phyloP scores from a whole-genome alignment of 2,888 invertebrate species.

The Thelaira solivaga region DNA sequence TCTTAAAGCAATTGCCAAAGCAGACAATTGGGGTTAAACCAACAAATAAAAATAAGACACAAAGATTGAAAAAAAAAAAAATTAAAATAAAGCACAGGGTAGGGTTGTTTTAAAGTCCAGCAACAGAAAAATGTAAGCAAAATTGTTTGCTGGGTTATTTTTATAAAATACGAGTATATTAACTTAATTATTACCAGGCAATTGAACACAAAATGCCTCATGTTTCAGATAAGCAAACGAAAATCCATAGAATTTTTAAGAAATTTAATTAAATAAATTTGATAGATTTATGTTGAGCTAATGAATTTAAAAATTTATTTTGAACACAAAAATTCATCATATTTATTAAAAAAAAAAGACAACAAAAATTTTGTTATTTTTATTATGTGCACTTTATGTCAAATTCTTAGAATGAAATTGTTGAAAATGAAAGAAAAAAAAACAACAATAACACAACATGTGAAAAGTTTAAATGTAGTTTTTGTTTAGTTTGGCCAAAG shows the following conservation, averaged over 20 bases:
- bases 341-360: background rate
- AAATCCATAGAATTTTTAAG: no score
- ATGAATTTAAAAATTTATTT: background rate
- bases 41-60: no score
- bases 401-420: slow-evolving; percentile 41
- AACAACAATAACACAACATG: background rate
- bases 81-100: no score
- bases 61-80: no score
- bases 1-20: no score
- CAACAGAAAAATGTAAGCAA: no score
- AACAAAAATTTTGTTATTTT: background rate
- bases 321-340: background rate
- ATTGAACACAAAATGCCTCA: no score
- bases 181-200: no score
- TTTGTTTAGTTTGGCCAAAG: slow-evolving; percentile 47
- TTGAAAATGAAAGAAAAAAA: background rate
- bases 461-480: slow-evolving; percentile 47
- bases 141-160: background rate
- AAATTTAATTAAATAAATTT: slow-evolving; percentile 39
- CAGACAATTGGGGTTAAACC: no score
- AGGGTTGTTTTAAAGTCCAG: no score
- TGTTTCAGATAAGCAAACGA: no score
- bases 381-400: slow-evolving; percentile 34
- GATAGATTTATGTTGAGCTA: slow-evolving; percentile 1
- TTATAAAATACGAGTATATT: no score